Conservation (phyloP, 2,888 invertebrate species). For the Eulithis testata region DNA sequence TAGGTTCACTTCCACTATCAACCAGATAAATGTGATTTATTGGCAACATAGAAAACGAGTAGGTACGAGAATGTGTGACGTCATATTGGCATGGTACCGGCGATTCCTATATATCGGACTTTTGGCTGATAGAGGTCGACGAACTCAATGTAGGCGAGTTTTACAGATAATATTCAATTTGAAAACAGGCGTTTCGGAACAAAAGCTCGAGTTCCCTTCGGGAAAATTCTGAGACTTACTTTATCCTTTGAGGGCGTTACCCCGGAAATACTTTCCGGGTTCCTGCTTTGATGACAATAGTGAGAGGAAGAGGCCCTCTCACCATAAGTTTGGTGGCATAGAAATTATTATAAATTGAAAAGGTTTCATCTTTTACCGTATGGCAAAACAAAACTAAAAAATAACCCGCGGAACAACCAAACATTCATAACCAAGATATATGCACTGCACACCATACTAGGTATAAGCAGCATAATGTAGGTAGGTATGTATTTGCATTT, state of each 20-base stretch:
- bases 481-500: constrained; percentile 18
- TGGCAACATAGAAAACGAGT: constrained; percentile 5
- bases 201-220: constrained; percentile 6
- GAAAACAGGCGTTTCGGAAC: constrained; percentile 15
- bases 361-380: not conserved
- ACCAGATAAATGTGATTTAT: constrained; percentile 1
- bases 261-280: not conserved
- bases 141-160: constrained; percentile 34
- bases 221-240: constrained; percentile 1
- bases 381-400: not conserved
- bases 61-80: constrained; percentile 23
- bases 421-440: not conserved
- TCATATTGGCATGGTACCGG: constrained; percentile 30
- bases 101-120: constrained; percentile 29
- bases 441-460: not conserved
- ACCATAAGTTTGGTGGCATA: not conserved
- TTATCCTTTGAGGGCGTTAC: not conserved
- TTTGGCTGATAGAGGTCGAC: constrained; percentile 26
- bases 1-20: no score
- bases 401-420: not conserved
- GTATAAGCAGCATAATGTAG: not conserved
- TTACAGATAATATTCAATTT: constrained; percentile 43
- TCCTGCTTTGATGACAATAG: not conserved
- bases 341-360: no score
- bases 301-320: no score